Conservation (phyloP, 2,888 invertebrate genomes). For the Pemphredon lugubris region DNA sequence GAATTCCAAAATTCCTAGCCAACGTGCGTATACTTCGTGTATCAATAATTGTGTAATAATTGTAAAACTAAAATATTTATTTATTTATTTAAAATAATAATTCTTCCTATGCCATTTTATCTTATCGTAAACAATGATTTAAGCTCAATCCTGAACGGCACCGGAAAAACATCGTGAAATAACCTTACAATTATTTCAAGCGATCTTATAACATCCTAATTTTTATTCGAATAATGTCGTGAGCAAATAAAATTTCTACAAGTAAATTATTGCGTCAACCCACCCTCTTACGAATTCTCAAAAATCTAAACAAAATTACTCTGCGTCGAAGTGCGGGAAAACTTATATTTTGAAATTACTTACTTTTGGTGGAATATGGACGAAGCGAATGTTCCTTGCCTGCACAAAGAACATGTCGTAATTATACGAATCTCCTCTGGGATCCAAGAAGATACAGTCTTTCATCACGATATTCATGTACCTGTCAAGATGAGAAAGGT, state of each 20-base stretch:
- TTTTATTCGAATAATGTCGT: too few relatives aligned
- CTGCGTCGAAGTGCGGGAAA: neutral
- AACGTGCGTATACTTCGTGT: neutral
- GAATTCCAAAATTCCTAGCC: constrained; percentile 39
- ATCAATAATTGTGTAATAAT: too few relatives aligned
- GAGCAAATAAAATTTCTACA: too few relatives aligned
- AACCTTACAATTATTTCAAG: neutral
- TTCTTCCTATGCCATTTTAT: neutral
- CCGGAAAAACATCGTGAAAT: neutral
- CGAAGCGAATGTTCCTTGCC: constrained; percentile 85
- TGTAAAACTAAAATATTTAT: neutral
- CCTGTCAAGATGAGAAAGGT: constrained; percentile 82
- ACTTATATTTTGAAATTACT: constrained; percentile 55
- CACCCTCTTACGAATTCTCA: too few relatives aligned
- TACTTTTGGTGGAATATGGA: constrained; percentile 84
- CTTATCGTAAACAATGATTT: too few relatives aligned
- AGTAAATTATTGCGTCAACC: too few relatives aligned
- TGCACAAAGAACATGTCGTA: constrained; percentile 86
- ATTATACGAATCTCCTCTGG: constrained; percentile 83
- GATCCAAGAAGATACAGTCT: constrained; percentile 85
- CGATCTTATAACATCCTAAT: neutral
- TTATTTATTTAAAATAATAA: neutral
- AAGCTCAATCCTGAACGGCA: too few relatives aligned
- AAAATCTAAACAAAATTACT: neutral
- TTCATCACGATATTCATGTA: constrained; percentile 87